Conservation (phyloP, 2,888 invertebrate species). For the Drosophila recens region DNA sequence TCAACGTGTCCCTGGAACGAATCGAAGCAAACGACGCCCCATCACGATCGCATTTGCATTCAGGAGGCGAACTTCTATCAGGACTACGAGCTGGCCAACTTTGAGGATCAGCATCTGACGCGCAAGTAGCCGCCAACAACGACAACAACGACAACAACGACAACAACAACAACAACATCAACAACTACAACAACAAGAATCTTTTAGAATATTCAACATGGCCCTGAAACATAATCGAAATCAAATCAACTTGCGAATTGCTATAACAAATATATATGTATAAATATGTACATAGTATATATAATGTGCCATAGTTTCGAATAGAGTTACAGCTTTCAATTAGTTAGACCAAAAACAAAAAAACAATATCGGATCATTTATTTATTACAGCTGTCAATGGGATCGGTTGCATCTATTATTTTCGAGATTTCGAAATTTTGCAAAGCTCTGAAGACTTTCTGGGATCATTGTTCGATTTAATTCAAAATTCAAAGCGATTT, state of each 20-base stretch:
- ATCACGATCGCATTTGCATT: slow-evolving; percentile 14
- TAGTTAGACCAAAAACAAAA: not conserved
- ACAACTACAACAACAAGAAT: not conserved
- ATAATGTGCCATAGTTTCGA: slow-evolving; percentile 28
- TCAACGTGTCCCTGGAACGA: slow-evolving; percentile 11
- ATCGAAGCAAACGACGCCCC: not conserved
- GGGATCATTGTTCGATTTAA: too few relatives aligned
- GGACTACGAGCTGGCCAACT: not conserved
- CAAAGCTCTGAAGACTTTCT: too few relatives aligned
- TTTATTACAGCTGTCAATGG: not conserved
- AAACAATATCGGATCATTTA: not conserved
- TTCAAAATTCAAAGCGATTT: too few relatives aligned
- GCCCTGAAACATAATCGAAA: not conserved
- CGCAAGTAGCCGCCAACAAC: slow-evolving; percentile 26
- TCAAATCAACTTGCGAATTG: not conserved
- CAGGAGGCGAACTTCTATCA: slow-evolving; percentile 31
- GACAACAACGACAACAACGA: not conserved
- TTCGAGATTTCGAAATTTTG: too few relatives aligned
- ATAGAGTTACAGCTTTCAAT: slow-evolving; percentile 8
- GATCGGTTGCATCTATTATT: not conserved
- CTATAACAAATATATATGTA: not conserved
- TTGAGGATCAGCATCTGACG: slow-evolving; percentile 1
- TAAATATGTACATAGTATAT: slow-evolving; percentile 11
- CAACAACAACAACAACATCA: not conserved
- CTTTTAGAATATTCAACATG: not conserved